Conservation (phyloP, 2,113 vertebrate species). For the Forbesichthys papilliferus region DNA sequence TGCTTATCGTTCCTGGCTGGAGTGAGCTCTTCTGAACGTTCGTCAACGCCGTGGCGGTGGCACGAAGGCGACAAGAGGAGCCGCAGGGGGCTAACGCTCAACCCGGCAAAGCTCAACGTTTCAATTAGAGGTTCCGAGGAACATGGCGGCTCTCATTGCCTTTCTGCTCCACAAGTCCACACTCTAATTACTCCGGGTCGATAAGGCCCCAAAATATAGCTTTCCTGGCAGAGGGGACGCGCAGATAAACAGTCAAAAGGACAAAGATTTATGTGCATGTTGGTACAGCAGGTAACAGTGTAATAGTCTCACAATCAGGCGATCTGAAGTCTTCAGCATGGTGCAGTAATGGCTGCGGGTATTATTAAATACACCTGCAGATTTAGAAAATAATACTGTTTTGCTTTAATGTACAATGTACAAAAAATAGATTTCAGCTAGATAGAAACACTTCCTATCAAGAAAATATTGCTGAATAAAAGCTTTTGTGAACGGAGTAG, state of each 20-base stretch:
- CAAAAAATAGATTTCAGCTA: too few relatives aligned
- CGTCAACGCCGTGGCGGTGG: constrained; percentile 48
- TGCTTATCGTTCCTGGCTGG: constrained; percentile 59
- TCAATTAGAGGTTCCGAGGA: constrained; percentile 66
- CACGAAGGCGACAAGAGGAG: constrained; percentile 36
- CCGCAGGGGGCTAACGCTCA: constrained; percentile 11
- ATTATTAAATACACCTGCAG: too few relatives aligned
- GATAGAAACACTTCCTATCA: too few relatives aligned
- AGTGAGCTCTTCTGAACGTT: constrained; percentile 50
- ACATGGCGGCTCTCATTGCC: constrained; percentile 50
- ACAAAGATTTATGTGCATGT: constrained; percentile 3
- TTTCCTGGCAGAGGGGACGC: constrained; percentile 24
- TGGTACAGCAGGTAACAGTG: too few relatives aligned
- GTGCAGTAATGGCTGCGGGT: too few relatives aligned
- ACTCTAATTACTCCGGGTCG: constrained; percentile 58
- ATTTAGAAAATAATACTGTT: too few relatives aligned
- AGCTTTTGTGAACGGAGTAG: too few relatives aligned
- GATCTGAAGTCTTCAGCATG: background rate
- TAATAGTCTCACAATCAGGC: constrained; percentile 8
- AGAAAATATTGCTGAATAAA: too few relatives aligned
- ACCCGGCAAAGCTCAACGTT: constrained; percentile 52
- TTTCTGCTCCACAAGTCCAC: constrained; percentile 44
- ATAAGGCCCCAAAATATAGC: constrained; percentile 57
- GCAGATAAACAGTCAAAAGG: constrained; percentile 38
- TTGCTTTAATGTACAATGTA: too few relatives aligned